Evolutionary conservation across 2,797 vertebrate genomes (phyloP).

Genomic region (Gallinago stenura): DNA sequence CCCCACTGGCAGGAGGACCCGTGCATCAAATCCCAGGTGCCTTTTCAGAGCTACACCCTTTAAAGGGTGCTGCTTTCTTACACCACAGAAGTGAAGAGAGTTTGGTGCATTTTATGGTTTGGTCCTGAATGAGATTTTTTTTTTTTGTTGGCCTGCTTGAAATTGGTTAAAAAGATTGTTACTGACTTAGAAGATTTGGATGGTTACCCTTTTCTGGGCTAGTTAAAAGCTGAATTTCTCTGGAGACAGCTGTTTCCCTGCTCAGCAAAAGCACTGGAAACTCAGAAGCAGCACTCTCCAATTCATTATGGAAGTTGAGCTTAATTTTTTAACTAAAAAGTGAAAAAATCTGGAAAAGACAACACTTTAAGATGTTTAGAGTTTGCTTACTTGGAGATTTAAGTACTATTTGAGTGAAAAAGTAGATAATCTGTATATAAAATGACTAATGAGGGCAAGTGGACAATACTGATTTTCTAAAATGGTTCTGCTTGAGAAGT

Average conservation of each 20-base stretch:
- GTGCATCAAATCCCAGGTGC: background rate
- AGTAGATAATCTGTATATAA: background rate
- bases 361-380: background rate
- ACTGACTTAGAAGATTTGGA: background rate
- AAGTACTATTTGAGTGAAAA: background rate
- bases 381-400: background rate
- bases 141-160: background rate
- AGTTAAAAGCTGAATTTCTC: background rate
- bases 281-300: background rate
- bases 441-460: background rate
- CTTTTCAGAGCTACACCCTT: background rate
- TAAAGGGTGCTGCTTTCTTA: background rate
- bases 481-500: background rate
- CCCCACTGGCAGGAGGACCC: background rate
- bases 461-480: background rate
- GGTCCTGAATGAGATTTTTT: background rate
- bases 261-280: background rate
- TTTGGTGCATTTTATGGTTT: background rate
- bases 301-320: background rate
- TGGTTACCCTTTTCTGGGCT: background rate
- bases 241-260: background rate
- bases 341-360: background rate
- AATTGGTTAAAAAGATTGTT: background rate
- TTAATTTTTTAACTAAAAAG: background rate
- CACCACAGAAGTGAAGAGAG: fast-evolving